These are phyloP conservation scores for Apamea sordens DNA, from an alignment of 2,888 invertebrate genomes.

Conservation along the genomic window DNA sequence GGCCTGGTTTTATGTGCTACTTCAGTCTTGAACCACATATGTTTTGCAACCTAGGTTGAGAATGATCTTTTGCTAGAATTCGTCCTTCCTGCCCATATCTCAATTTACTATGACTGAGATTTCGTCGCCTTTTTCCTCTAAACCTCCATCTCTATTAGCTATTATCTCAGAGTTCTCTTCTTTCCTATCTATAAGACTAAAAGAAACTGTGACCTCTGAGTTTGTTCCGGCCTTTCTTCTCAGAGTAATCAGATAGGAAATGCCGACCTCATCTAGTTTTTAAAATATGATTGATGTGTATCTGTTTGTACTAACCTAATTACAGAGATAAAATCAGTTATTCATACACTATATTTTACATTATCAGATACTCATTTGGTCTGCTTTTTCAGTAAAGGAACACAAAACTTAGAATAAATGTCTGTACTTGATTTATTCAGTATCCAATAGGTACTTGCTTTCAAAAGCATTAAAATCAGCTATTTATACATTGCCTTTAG, in stretches of 20 bases:
- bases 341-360: neutral
- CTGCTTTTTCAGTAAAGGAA: neutral
- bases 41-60: neutral
- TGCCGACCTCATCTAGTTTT: neutral
- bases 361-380: neutral
- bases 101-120: no score
- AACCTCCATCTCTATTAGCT: neutral
- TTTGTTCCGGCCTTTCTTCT: neutral
- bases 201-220: neutral
- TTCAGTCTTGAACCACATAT: constrained; percentile 1
- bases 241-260: neutral
- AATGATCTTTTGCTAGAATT: neutral
- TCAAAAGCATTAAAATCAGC: constrained; percentile 8
- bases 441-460: constrained; percentile 14
- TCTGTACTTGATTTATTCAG: constrained; percentile 14
- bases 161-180: neutral
- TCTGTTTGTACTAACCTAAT: no score
- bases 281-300: neutral
- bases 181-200: neutral
- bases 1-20: neutral
- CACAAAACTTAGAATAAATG: neutral
- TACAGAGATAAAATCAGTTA: no score
- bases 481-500: constrained; percentile 9
- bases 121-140: neutral
- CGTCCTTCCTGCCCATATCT: neutral